Evolutionary conservation across 2,113 vertebrate genomes (phyloP).

Genomic region (Bothrops jararaca): DNA sequence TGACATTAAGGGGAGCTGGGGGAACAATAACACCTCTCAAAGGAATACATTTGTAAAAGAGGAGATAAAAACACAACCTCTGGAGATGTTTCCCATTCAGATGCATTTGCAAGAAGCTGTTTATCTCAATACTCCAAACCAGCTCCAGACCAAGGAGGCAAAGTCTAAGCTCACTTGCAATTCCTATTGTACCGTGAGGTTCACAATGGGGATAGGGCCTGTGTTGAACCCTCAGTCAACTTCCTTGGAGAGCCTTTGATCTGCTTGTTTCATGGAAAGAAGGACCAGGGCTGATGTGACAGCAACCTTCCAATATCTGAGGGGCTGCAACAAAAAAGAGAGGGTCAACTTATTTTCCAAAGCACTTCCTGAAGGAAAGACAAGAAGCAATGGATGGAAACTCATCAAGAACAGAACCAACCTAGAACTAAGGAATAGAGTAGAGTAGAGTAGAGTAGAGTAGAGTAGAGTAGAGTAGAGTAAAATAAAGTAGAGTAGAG

Average conservation of each 20-base stretch:
- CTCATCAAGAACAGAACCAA: neutral
- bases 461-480: too few relatives aligned
- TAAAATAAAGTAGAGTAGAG: too few relatives aligned
- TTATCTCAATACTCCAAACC: slow-evolving; percentile 52
- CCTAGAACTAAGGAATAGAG: neutral
- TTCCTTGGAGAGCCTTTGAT: neutral
- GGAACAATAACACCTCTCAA: slow-evolving; percentile 53
- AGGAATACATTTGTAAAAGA: slow-evolving; percentile 45
- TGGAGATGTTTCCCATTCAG: slow-evolving; percentile 50
- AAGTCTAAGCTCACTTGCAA: slow-evolving; percentile 20
- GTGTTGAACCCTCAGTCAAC: neutral
- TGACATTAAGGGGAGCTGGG: slow-evolving; percentile 61
- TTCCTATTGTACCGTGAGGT: slow-evolving; percentile 19
- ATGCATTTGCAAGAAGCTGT: slow-evolving; percentile 42
- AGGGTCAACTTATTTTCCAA: neutral
- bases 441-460: too few relatives aligned
- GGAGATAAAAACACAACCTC: slow-evolving; percentile 28
- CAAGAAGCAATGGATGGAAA: neutral
- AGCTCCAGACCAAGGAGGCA: slow-evolving; percentile 42
- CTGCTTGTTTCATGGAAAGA: neutral
- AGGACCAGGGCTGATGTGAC: neutral
- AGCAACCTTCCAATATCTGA: neutral
- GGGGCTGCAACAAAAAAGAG: neutral
- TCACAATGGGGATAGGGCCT: neutral
- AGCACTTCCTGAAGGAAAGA: neutral